phyloP scores from a whole-genome alignment of 2,888 invertebrate species.

The Andrena flavipes region DNA sequence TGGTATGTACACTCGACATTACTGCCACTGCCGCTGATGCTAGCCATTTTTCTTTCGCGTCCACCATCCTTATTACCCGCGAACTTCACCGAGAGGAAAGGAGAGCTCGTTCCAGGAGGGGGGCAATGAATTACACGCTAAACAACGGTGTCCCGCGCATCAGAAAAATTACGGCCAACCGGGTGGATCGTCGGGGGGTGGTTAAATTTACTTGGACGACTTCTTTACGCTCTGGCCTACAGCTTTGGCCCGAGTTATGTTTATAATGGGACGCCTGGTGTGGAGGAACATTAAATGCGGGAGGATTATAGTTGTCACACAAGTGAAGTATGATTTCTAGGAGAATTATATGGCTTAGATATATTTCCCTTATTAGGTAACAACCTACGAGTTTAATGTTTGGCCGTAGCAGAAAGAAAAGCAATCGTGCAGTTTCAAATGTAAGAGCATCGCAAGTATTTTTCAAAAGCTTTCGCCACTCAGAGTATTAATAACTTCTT shows the following conservation, averaged over 20 bases:
- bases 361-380: too few species aligned
- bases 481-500: background rate
- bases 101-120: background rate
- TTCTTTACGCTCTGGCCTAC: background rate
- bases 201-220: constrained; percentile 31
- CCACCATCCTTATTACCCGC: constrained; percentile 66
- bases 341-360: too few species aligned
- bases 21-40: constrained; percentile 58
- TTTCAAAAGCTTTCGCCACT: background rate
- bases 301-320: too few species aligned
- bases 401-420: background rate
- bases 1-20: constrained; percentile 51
- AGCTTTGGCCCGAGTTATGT: background rate
- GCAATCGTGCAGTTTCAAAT: background rate
- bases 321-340: too few species aligned
- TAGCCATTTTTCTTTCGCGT: constrained; percentile 65
- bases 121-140: constrained; percentile 43
- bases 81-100: constrained; percentile 27
- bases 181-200: background rate
- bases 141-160: constrained; percentile 1
- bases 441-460: background rate
- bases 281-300: too few species aligned
- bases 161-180: background rate
- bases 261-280: background rate
- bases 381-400: background rate